Conservation (phyloP, 2,797 vertebrate species). For the Clarias pachynema region DNA sequence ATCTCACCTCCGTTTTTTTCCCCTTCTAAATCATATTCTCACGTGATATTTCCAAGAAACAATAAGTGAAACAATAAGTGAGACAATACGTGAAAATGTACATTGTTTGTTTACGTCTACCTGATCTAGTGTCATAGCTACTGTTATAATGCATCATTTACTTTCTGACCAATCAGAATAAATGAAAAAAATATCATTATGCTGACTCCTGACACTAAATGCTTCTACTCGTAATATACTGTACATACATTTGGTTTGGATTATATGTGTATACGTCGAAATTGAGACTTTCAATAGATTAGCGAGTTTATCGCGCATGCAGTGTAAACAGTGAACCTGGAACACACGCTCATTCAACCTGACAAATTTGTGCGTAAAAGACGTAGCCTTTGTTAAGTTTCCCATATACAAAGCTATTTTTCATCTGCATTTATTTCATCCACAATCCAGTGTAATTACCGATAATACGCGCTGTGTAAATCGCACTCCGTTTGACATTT, state of each 20-base stretch:
- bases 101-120: neutral
- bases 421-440: neutral
- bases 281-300: conserved; percentile 8
- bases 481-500: neutral
- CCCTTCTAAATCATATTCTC: neutral
- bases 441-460: conserved; percentile 1
- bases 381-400: neutral
- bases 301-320: neutral
- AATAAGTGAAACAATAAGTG: no score
- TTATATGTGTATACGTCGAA: neutral
- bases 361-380: neutral
- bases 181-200: neutral
- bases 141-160: neutral
- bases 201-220: neutral
- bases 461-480: neutral
- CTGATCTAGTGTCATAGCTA: neutral
- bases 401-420: conserved; percentile 14
- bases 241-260: neutral
- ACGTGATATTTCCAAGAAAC: neutral
- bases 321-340: neutral
- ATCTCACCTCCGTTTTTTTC: neutral
- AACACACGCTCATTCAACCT: neutral
- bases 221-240: neutral
- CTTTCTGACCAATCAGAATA: neutral
- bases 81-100: no score